A percentile compares a stretch with the other conserved stretches of the same genome.
Conservation (phyloP, 2,888 invertebrate genomes). For the Protonemura montana region DNA sequence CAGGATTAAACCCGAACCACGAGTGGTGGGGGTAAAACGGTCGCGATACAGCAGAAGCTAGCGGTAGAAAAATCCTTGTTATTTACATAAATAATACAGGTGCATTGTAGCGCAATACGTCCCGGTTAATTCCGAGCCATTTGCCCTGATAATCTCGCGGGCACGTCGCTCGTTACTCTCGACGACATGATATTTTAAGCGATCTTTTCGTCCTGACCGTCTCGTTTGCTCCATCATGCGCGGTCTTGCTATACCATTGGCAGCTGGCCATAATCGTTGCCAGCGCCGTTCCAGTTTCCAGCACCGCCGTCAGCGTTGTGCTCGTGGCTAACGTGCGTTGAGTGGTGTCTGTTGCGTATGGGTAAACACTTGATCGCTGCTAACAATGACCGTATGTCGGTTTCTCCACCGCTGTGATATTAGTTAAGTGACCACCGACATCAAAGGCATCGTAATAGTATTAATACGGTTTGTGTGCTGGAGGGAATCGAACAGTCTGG, state of each 20-base stretch:
- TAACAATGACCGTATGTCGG: too few species aligned
- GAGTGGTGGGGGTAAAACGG: too few species aligned
- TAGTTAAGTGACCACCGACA: neutral
- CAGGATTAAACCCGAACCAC: neutral
- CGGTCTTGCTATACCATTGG: slow-evolving; percentile 24
- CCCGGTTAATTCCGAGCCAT: slow-evolving; percentile 38
- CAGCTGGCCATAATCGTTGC: slow-evolving; percentile 39
- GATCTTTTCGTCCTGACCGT: slow-evolving; percentile 25
- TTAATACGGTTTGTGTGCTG: neutral
- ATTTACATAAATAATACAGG: slow-evolving; percentile 27
- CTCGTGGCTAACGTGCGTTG: too few species aligned
- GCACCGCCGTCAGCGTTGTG: neutral
- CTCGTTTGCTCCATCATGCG: slow-evolving; percentile 32
- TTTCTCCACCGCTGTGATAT: neutral
- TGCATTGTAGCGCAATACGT: slow-evolving; percentile 31
- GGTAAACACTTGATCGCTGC: neutral
- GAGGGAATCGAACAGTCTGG: neutral
- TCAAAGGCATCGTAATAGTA: neutral
- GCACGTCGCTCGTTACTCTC: slow-evolving; percentile 15
- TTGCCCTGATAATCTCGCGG: slow-evolving; percentile 25
- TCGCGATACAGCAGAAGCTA: neutral
- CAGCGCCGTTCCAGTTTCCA: slow-evolving; percentile 7
- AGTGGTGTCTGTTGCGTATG: neutral
- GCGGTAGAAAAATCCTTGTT: slow-evolving; percentile 12
- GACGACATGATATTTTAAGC: neutral